A percentile compares a stretch with the other conserved stretches of the same genome.
phyloP scores from a whole-genome alignment of 1,140 invertebrate genomes.

The Coptotermes formosanus region DNA sequence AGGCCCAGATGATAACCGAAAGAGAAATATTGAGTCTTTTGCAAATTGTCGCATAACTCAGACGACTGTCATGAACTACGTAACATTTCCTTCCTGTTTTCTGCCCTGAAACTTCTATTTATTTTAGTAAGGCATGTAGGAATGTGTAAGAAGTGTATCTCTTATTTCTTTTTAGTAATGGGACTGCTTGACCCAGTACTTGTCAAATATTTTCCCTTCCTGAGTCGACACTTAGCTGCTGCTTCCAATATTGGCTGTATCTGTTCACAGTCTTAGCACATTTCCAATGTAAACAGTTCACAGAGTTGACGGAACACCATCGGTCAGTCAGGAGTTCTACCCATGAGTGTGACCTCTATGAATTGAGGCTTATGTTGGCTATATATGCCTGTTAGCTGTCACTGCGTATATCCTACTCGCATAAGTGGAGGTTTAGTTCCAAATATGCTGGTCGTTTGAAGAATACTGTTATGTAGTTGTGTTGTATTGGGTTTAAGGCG shows the following conservation, averaged over 20 bases:
- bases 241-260: conserved; percentile 9
- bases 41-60: background rate
- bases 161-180: background rate
- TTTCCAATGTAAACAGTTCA: background rate
- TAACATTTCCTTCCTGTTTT: background rate
- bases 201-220: background rate
- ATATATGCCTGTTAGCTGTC: no score
- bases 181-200: background rate
- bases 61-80: background rate
- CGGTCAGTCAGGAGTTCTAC: no score
- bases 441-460: no score
- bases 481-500: no score
- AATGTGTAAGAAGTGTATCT: background rate
- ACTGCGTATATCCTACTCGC: no score
- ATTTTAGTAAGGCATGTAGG: background rate
- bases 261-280: background rate
- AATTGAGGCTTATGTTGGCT: no score
- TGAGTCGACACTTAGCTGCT: background rate
- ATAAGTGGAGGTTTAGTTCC: no score
- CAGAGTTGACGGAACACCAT: background rate
- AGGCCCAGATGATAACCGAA: no score
- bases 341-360: no score
- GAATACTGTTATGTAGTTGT: no score
- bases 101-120: background rate
- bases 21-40: background rate